phyloP scores from a whole-genome alignment of 2,888 invertebrate species.

The Diaprepes abbreviatus region DNA sequence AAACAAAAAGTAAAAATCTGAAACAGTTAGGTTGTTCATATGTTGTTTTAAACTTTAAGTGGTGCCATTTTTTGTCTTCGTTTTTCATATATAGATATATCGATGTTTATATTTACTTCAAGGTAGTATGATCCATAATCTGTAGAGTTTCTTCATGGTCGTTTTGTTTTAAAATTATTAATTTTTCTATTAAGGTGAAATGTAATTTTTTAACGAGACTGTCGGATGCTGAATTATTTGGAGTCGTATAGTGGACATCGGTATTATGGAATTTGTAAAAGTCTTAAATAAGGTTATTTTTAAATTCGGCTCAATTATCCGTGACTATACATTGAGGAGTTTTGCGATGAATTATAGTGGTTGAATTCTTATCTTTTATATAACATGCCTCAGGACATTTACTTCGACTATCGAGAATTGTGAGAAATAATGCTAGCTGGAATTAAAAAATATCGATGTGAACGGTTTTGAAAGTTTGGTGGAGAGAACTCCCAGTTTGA shows the following conservation, averaged over 20 bases:
- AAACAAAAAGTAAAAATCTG: too few relatives aligned
- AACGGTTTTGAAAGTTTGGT: neutral
- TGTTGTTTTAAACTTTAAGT: constrained; percentile 21
- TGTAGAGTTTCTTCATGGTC: neutral
- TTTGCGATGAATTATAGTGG: constrained; percentile 23
- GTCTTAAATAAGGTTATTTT: constrained; percentile 5
- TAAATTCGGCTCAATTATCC: constrained; percentile 20
- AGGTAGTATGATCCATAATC: neutral
- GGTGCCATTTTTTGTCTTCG: neutral
- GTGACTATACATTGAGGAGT: neutral
- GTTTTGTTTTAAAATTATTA: constrained; percentile 1
- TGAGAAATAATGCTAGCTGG: constrained; percentile 1
- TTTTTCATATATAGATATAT: too few relatives aligned
- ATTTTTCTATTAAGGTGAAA: constrained; percentile 14
- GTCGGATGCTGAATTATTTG: constrained; percentile 16
- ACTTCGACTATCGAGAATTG: constrained; percentile 14
- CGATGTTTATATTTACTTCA: too few relatives aligned
- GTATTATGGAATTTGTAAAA: constrained; percentile 8
- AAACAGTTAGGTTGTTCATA: too few relatives aligned
- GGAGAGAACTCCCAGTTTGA: neutral
- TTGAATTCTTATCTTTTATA: neutral
- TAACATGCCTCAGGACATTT: constrained; percentile 14
- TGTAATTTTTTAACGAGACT: constrained; percentile 17
- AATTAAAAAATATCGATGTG: neutral
- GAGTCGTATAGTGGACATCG: neutral